Conservation (phyloP, 2,113 vertebrate genomes). For the Helogale parvula region DNA sequence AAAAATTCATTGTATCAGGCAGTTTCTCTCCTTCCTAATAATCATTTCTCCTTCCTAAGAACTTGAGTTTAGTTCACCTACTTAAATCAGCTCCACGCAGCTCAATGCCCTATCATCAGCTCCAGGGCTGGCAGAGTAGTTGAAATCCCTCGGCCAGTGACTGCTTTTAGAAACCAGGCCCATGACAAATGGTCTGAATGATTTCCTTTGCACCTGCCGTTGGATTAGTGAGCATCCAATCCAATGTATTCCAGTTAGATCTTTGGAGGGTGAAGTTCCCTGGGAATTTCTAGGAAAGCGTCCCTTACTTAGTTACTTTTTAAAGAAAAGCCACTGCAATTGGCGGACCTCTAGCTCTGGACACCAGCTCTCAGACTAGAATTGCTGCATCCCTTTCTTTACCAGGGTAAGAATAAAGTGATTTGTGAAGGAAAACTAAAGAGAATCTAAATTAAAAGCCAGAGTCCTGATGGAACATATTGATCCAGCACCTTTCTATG, state of each 20-base stretch:
- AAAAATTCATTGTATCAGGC: background rate
- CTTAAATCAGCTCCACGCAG: background rate
- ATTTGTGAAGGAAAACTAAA: background rate
- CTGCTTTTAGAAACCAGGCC: background rate
- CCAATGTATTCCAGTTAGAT: background rate
- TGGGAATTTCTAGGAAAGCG: background rate
- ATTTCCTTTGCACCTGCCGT: background rate
- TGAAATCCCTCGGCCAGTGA: background rate
- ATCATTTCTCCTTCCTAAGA: background rate
- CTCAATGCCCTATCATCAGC: background rate
- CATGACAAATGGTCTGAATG: background rate
- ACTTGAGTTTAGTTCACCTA: background rate
- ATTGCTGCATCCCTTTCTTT: background rate
- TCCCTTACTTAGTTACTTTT: background rate
- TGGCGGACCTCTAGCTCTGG: background rate
- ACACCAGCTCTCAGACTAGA: background rate
- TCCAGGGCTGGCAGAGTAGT: background rate
- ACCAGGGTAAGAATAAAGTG: background rate
- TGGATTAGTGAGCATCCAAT: background rate
- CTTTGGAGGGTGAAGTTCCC: background rate
- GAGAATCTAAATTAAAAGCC: background rate
- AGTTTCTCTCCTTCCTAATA: background rate
- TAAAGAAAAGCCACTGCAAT: background rate
- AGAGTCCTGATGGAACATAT: background rate
- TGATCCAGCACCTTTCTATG: background rate